Conservation (phyloP, 2,113 vertebrate genomes). For the Callopanchax toddi region DNA sequence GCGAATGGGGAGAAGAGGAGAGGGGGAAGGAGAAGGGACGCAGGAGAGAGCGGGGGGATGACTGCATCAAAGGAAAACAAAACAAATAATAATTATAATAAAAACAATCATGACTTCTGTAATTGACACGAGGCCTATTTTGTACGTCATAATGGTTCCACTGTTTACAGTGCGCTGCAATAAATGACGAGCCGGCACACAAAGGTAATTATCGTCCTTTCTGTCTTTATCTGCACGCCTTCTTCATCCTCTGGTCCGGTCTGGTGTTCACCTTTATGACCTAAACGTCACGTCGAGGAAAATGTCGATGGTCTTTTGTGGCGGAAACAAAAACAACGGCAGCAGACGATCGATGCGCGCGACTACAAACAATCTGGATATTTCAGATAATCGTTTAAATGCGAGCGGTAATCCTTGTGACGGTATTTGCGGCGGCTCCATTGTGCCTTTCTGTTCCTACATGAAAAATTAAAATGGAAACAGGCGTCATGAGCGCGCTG, state of each 20-base stretch:
- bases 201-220: conserved; percentile 78
- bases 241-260: conserved; percentile 40
- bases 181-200: conserved; percentile 72
- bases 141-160: conserved; percentile 41
- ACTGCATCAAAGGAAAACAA: conserved; percentile 70
- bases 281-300: conserved; percentile 22
- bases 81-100: conserved; percentile 22
- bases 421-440: conserved; percentile 15
- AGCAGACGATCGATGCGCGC: neutral
- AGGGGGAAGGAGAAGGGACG: conserved; percentile 63
- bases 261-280: conserved; percentile 39
- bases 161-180: conserved; percentile 58
- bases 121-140: conserved; percentile 42
- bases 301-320: conserved; percentile 2
- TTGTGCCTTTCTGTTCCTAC: conserved; percentile 45
- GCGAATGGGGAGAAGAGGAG: conserved; percentile 36
- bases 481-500: conserved; percentile 50
- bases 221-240: conserved; percentile 68
- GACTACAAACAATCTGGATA: neutral
- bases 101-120: conserved; percentile 50
- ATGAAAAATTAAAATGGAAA: conserved; percentile 72
- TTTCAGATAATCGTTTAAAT: neutral
- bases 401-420: neutral
- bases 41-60: conserved; percentile 70
- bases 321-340: neutral